Base-by-base conservation (phyloP, 1,140 invertebrate genomes). In the Prorops nasuta region DNA sequence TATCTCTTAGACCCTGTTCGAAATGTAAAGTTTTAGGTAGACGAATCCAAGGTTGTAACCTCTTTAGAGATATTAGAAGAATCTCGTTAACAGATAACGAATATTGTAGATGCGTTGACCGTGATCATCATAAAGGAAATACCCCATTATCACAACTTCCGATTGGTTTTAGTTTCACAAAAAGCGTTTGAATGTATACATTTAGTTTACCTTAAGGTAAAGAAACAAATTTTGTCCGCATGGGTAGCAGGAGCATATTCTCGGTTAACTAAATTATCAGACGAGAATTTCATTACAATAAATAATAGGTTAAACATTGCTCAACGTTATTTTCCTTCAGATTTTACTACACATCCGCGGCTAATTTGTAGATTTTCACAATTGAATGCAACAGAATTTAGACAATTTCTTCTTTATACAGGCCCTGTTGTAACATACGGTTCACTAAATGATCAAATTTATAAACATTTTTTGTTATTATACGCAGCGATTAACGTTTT, bases 301-400 rank as follows among this genome's bases (percentile, higher is more conserved):
- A 17, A 4, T 31, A 1, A 16, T 0, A 37, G 47, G 44, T 20
- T 54, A 17, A 21, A 28, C 1, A 15, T 15, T 14, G 16, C 44
- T 19, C 34, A 22, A 40, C 12, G 18, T 14, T 49, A 38, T 28
- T 49, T 46, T 32, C 41, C 51, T 2, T 44, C 39, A 1, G 66
- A 76, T 42, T 78, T 74, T 63, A 34, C 58, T 8, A 52, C 74
- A 50, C 69, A 69, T 42, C 67, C 66, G 8, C 34, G 61, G 19
- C 19, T 47, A 31, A 28, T 75, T 6, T 17, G 19, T 7, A 64
- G 74, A 22, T 28, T 67, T 20, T 52, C 59, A 8, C 15, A 53
- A 31, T 78, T 61, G 64, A 79, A 79, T 56, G 77, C 72, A 7
- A 77, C 76, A 20, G 76, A 78, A 51, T 71, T 67, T 42, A 39